A percentile compares a stretch with the other conserved stretches of the same genome.
Evolutionary conservation across 2,888 invertebrate species (phyloP).

Genomic region (Cryptophagus acutangulus): DNA sequence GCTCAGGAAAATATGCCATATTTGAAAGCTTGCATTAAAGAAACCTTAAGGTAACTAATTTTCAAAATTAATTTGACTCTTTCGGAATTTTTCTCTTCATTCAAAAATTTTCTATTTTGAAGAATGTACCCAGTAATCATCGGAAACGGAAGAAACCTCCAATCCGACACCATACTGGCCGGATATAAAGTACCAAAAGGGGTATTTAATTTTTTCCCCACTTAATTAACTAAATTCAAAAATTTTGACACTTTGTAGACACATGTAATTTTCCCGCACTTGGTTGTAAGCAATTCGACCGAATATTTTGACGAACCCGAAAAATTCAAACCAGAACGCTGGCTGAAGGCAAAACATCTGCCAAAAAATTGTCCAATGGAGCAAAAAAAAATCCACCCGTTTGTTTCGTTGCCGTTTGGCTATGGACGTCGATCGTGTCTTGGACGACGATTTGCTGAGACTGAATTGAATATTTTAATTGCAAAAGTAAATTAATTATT

Average conservation of each 20-base stretch:
- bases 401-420: constrained; percentile 71
- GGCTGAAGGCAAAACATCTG: constrained; percentile 56
- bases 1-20: constrained; percentile 64
- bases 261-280: constrained; percentile 73
- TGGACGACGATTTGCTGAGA: constrained; percentile 76
- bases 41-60: constrained; percentile 63
- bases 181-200: constrained; percentile 79
- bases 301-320: constrained; percentile 68
- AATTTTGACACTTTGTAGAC: constrained; percentile 53
- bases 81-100: constrained; percentile 3
- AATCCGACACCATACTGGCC: constrained; percentile 67
- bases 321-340: constrained; percentile 70
- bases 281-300: constrained; percentile 68
- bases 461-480: constrained; percentile 67
- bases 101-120: constrained; percentile 2
- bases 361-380: constrained; percentile 34
- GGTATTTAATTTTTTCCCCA: constrained; percentile 55
- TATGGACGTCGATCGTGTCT: constrained; percentile 73
- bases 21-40: constrained; percentile 72
- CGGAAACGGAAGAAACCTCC: constrained; percentile 72
- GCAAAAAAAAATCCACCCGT: constrained; percentile 64
- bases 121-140: constrained; percentile 79
- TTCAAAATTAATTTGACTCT: too few species aligned
- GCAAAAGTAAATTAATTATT: constrained; percentile 57
- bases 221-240: constrained; percentile 4